These are phyloP conservation scores for Ceramica pisi DNA, from an alignment of 2,888 invertebrate species.

Conservation along the genomic window DNA sequence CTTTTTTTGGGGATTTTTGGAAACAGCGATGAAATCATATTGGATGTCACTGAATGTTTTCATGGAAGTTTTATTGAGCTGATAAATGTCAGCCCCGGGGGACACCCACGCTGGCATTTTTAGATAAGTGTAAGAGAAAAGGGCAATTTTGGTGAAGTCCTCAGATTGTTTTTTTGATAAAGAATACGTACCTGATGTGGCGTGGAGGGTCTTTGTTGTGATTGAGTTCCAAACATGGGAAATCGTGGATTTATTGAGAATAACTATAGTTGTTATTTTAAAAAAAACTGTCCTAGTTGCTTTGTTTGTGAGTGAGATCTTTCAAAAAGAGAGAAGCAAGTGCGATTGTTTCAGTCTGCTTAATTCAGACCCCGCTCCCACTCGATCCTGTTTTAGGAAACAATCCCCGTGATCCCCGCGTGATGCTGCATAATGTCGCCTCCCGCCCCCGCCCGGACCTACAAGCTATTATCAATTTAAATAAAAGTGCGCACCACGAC, in stretches of 20 bases:
- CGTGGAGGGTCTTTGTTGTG: conserved; percentile 11
- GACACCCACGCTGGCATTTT: conserved; percentile 81
- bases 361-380: conserved; percentile 81
- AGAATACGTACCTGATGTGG: conserved; percentile 51
- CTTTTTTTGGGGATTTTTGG: conserved; percentile 76
- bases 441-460: conserved; percentile 67
- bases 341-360: conserved; percentile 73
- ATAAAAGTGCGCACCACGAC: conserved; percentile 73
- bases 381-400: conserved; percentile 88
- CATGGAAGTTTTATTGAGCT: conserved; percentile 87
- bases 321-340: conserved; percentile 57
- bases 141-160: conserved; percentile 62
- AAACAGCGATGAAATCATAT: conserved; percentile 85
- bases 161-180: conserved; percentile 66
- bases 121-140: conserved; percentile 80
- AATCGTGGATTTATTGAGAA: background rate
- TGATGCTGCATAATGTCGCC: conserved; percentile 89
- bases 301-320: conserved; percentile 44
- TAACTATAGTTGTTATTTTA: background rate
- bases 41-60: conserved; percentile 87
- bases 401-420: conserved; percentile 88
- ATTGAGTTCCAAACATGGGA: conserved; percentile 13
- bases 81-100: conserved; percentile 85
- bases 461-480: conserved; percentile 82
- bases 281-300: conserved; percentile 1